A percentile compares a stretch with the other conserved stretches of the same genome.
These are phyloP conservation scores for Silurus lanzhouensis DNA, from an alignment of 2,797 vertebrate species.

Conservation along the genomic window DNA sequence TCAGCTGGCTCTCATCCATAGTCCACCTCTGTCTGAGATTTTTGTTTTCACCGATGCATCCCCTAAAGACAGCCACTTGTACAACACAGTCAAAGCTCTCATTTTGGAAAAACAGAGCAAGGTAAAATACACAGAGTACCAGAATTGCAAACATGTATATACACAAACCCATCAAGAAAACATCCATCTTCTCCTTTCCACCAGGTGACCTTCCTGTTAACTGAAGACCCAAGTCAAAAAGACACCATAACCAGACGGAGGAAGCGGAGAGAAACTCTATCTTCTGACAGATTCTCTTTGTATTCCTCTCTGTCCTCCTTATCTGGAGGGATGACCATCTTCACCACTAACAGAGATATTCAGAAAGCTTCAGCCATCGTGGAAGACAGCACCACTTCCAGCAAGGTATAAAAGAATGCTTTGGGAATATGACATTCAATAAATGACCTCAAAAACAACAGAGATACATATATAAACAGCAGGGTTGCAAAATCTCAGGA, in stretches of 20 bases:
- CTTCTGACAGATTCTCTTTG: conserved; percentile 79
- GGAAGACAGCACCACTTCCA: conserved; percentile 74
- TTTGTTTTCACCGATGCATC: conserved; percentile 90
- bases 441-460: background rate
- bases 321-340: conserved; percentile 85
- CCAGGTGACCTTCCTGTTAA: conserved; percentile 86
- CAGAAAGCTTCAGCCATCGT: conserved; percentile 75
- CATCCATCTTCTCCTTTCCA: conserved; percentile 14
- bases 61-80: conserved; percentile 81
- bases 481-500: no score
- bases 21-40: conserved; percentile 84
- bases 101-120: conserved; percentile 79
- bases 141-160: background rate
- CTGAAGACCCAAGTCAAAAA: conserved; percentile 75
- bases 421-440: background rate
- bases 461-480: background rate
- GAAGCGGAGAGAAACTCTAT: conserved; percentile 68
- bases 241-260: conserved; percentile 39
- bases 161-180: background rate
- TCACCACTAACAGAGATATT: conserved; percentile 83
- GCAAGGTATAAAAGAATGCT: conserved; percentile 66
- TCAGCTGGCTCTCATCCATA: conserved; percentile 84
- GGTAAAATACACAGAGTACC: conserved; percentile 60
- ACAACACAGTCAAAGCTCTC: conserved; percentile 77
- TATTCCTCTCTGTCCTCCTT: conserved; percentile 77